Percentiles rank a stretch among this genome's conserved stretches.
Evolutionary conservation across 2,113 vertebrate genomes (phyloP).

Genomic region (Heloderma charlesbogerti): DNA sequence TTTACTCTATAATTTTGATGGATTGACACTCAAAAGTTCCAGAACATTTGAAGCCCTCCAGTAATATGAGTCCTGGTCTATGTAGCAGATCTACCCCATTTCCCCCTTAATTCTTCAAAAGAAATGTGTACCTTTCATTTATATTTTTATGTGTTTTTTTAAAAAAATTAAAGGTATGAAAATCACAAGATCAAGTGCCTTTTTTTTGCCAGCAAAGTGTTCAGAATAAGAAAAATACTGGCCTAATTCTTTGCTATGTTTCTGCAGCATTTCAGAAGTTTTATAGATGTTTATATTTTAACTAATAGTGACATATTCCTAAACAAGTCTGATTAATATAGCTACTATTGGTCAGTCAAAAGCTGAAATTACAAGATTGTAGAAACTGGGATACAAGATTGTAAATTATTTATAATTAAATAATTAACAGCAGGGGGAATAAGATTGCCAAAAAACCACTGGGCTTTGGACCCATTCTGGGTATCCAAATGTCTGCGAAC

Average conservation of each 20-base stretch:
- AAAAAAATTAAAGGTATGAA: neutral
- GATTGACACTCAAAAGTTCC: neutral
- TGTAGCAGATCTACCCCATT: neutral
- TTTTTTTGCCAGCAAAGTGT: neutral
- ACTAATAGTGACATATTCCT: neutral
- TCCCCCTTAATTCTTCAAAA: neutral
- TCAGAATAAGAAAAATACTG: neutral
- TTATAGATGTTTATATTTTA: neutral
- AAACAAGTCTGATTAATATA: neutral
- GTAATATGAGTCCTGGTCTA: neutral
- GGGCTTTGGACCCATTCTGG: neutral
- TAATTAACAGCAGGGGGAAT: neutral
- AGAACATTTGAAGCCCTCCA: neutral
- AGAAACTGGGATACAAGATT: neutral
- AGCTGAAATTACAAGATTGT: neutral
- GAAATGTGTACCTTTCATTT: neutral
- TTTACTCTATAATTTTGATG: neutral
- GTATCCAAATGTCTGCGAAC: neutral
- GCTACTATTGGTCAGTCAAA: neutral
- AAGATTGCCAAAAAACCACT: neutral
- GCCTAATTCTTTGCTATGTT: neutral
- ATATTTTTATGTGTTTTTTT: neutral
- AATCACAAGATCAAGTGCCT: neutral
- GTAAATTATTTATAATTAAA: neutral
- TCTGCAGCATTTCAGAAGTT: neutral